Evolutionary conservation across 2,797 vertebrate species (phyloP), one percentile per base, ranked within the genome.

Genomic region (Hypotaenidia philippensis): DNA sequence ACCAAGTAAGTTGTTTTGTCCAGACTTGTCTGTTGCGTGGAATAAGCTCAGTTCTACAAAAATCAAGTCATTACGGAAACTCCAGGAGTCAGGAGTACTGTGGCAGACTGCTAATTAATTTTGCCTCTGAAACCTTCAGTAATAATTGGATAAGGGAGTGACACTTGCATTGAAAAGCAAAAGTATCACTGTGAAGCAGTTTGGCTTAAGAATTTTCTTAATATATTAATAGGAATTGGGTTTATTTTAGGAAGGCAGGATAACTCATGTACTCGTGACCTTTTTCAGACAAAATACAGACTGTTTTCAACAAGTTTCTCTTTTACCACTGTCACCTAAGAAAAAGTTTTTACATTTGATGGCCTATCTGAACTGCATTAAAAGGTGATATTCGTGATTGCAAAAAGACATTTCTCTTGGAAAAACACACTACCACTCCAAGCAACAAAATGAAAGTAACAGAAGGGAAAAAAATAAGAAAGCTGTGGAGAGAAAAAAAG

Each of bases 51-150:
- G 68, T 95, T 94, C 94, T 83, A 94, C 74, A 94, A 83, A 98
- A 97, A 95, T 94, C 94, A 97, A 97, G 80, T 96, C 82, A 98
- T 97, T 97, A 97, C 47, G 84, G 89, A 82, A 96, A 81, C 97
- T 84, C 66, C 95, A 83, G 97, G 97, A 97, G 91, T 55, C 93
- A 90, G 93, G 94, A 95, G 69, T 94, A 82, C 87, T 96, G 69
- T 76, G 87, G 75, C 87, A 95, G 96, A 94, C 94, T 98, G 97
- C 94, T 98, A 98, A 98, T 98, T 98, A 97, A 97, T 97, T 98
- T 97, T 95, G 52, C 77, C 86, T 96, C 97, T 96, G 91, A 97
- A 97, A 96, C 85, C 95, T 96, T 93, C 86, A 95, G 94, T 89
- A 97, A 87, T 95, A 91, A 96, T 97, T 97, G 96, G 83, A 94